Evolutionary conservation across 1,140 invertebrate species (phyloP).

Genomic region (Spodoptera frugiperda): DNA sequence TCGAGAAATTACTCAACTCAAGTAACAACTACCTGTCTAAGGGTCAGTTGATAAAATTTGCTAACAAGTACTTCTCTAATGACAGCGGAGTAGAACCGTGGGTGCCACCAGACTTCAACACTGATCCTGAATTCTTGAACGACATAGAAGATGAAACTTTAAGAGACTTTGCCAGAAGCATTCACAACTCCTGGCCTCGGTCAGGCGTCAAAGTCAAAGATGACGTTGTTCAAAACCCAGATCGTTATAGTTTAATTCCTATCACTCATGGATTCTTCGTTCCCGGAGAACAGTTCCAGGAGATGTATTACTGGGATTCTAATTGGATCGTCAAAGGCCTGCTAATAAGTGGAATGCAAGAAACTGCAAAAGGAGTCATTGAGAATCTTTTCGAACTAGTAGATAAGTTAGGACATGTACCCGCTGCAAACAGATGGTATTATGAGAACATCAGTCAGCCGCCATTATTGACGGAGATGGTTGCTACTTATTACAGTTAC

Average conservation of each 20-base stretch:
- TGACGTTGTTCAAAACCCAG: slow-evolving; percentile 88
- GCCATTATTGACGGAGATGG: slow-evolving; percentile 92
- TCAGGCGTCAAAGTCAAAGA: slow-evolving; percentile 89
- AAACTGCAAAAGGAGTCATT: slow-evolving; percentile 92
- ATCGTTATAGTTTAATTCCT: slow-evolving; percentile 91
- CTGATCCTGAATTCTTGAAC: slow-evolving; percentile 87
- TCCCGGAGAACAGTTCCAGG: slow-evolving; percentile 94
- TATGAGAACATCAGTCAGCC: slow-evolving; percentile 93
- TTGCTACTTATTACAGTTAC: slow-evolving; percentile 89
- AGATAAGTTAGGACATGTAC: slow-evolving; percentile 89
- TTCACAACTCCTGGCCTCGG: slow-evolving; percentile 91
- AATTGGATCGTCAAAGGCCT: slow-evolving; percentile 95
- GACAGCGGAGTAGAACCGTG: slow-evolving; percentile 86
- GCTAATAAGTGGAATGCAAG: slow-evolving; percentile 90
- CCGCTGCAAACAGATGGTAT: slow-evolving; percentile 93
- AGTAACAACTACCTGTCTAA: slow-evolving; percentile 86
- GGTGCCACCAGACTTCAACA: slow-evolving; percentile 88
- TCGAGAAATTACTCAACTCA: slow-evolving; percentile 88
- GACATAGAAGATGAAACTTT: slow-evolving; percentile 88
- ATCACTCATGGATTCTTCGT: slow-evolving; percentile 93
- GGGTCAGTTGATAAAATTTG: slow-evolving; percentile 87
- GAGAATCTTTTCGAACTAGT: slow-evolving; percentile 91
- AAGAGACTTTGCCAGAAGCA: slow-evolving; percentile 86
- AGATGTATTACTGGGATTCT: slow-evolving; percentile 96
- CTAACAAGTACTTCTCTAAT: slow-evolving; percentile 83